phyloP scores from a whole-genome alignment of 2,113 vertebrate species.

The Choloepus hoffmanni region DNA sequence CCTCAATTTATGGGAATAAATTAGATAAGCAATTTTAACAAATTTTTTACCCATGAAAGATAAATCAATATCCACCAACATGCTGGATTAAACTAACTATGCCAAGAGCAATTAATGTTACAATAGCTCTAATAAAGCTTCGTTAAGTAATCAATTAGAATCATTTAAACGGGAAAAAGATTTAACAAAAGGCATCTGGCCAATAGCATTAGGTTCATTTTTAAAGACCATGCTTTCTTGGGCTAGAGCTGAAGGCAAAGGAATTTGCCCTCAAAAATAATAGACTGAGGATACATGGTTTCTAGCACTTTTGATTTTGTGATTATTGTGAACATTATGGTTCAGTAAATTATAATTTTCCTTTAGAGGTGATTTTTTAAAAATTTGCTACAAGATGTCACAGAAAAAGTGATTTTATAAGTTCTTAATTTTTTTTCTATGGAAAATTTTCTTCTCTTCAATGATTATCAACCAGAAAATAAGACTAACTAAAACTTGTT shows the following conservation, averaged over 20 bases:
- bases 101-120: constrained; percentile 55
- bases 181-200: background rate
- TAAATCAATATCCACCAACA: constrained; percentile 58
- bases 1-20: constrained; percentile 43
- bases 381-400: constrained; percentile 16
- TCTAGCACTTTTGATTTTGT: constrained; percentile 18
- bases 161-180: constrained; percentile 47
- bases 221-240: constrained; percentile 28
- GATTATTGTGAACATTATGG: constrained; percentile 16
- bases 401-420: constrained; percentile 41
- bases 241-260: background rate
- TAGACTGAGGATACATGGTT: background rate
- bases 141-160: constrained; percentile 47
- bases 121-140: constrained; percentile 41
- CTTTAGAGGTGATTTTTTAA: constrained; percentile 29
- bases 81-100: constrained; percentile 59
- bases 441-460: constrained; percentile 3
- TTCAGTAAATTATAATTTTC: constrained; percentile 44
- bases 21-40: constrained; percentile 31
- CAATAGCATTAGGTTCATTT: background rate
- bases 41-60: constrained; percentile 5
- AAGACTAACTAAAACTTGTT: background rate
- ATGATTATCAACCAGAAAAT: background rate
- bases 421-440: background rate
- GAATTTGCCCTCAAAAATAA: background rate